A percentile compares a stretch with the other conserved stretches of the same genome.
These are phyloP conservation scores for Hucho hucho DNA, from an alignment of 2,113 vertebrate species.

Conservation along the genomic window DNA sequence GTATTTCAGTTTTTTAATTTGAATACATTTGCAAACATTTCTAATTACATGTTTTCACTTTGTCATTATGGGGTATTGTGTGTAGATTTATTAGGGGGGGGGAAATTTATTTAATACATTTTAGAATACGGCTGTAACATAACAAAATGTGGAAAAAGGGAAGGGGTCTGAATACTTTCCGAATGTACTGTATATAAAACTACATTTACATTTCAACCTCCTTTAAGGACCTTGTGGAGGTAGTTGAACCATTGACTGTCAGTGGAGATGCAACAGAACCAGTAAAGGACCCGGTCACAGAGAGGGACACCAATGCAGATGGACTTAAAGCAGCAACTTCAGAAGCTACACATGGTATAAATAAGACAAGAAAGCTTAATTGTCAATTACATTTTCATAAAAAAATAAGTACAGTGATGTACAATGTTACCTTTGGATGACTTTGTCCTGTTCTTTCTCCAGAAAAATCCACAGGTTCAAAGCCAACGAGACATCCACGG, in stretches of 20 bases:
- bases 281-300: not conserved
- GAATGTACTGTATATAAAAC: not conserved
- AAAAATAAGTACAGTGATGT: not conserved
- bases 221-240: conserved; percentile 24
- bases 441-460: not conserved
- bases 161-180: no score
- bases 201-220: conserved; percentile 4
- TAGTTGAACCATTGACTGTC: conserved; percentile 4
- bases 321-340: conserved; percentile 24
- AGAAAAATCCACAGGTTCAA: conserved; percentile 32
- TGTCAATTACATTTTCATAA: no score
- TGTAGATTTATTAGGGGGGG: no score
- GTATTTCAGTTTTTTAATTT: no score
- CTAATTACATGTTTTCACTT: no score
- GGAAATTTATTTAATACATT: no score
- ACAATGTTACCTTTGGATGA: not conserved
- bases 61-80: no score
- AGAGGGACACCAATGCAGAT: conserved; percentile 31
- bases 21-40: no score
- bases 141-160: no score
- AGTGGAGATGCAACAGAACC: conserved; percentile 3
- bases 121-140: no score
- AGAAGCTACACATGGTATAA: conserved; percentile 33
- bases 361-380: no score
- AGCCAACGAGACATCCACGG: conserved; percentile 57